phyloP scores from a whole-genome alignment of 2,888 invertebrate species.

The Asteroscopus sphinx region DNA sequence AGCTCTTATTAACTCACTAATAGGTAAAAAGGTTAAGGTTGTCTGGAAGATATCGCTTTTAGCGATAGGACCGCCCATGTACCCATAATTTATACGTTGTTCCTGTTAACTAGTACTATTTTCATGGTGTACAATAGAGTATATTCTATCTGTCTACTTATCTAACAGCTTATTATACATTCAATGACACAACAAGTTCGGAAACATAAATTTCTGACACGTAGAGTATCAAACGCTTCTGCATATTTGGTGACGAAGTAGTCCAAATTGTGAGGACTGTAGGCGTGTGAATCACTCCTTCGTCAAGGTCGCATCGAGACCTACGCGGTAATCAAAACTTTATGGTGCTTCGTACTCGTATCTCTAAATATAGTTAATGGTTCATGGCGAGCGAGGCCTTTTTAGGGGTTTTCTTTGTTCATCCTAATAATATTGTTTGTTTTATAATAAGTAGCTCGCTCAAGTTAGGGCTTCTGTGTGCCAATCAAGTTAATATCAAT shows the following conservation, averaged over 20 bases:
- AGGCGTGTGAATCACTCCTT: constrained; percentile 61
- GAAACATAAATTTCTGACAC: constrained; percentile 35
- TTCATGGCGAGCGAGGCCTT: constrained; percentile 59
- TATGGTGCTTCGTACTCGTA: constrained; percentile 56
- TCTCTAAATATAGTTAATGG: constrained; percentile 64
- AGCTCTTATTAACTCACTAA: constrained; percentile 11
- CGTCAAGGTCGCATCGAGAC: constrained; percentile 64
- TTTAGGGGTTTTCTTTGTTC: constrained; percentile 56
- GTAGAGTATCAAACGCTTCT: constrained; percentile 26
- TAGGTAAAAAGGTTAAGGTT: too few species aligned
- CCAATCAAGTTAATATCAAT: not conserved
- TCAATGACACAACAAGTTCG: constrained; percentile 39
- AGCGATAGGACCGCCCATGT: too few species aligned
- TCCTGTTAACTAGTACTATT: too few species aligned
- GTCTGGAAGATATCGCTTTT: too few species aligned
- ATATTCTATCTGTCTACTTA: too few species aligned
- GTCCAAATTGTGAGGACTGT: constrained; percentile 54
- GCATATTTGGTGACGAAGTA: constrained; percentile 59
- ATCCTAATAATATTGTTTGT: constrained; percentile 32
- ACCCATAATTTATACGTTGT: too few species aligned
- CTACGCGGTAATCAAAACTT: constrained; percentile 69
- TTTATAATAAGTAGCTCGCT: constrained; percentile 19
- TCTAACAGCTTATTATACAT: constrained; percentile 38
- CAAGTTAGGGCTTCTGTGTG: not conserved
- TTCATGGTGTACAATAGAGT: too few species aligned